Evolutionary conservation across 2,888 invertebrate species (phyloP), one percentile per base, ranked within the genome.

Genomic region (Cyaniris semiargus): DNA sequence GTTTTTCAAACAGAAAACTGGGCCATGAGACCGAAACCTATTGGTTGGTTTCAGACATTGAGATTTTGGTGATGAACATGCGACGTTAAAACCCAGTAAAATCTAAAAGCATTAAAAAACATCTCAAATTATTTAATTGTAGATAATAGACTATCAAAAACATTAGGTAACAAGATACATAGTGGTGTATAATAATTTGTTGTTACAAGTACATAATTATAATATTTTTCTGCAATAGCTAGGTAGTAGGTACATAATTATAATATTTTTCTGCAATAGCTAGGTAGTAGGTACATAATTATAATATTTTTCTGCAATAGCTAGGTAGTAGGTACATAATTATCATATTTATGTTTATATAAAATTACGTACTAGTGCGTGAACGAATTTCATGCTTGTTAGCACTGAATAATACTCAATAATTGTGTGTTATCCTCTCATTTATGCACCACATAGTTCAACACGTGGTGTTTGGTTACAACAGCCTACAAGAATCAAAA

Each of bases 361-460:
- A 66, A 31, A 66, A 66, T 66, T 66, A 66, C 31, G 27, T 15
- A 66, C 15, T 27, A 15, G 66, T 31, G 13, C 1, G 15, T 66
- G 66, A 18, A 15, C 15, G 31, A 66, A 66, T 66, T 66, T 66
- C 66, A 66, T 66, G 27, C 66, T 66, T 66, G 66, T 66, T 66
- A 66, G 6, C 66, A 23, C 10, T 5, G 4, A 60, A 21, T 21
- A 60, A 31, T 23, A 31, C 27, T 31, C 21, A 60, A 66, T 27
- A 66, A 27, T 66, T 23, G 23, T 1, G 23, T 23, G 7, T 21
- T 21, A 21, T 58, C 21, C 21, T 7, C 58, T 21, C 21, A 58
- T 58, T 58, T 38, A 38, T 38, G 10, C 6, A 34, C 34, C 34
- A 34, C 13, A 48, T 15, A 48, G 48, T 48, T 15, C 48, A 48